These are phyloP conservation scores for Atta texana DNA, from an alignment of 1,140 invertebrate genomes.

Conservation along the genomic window DNA sequence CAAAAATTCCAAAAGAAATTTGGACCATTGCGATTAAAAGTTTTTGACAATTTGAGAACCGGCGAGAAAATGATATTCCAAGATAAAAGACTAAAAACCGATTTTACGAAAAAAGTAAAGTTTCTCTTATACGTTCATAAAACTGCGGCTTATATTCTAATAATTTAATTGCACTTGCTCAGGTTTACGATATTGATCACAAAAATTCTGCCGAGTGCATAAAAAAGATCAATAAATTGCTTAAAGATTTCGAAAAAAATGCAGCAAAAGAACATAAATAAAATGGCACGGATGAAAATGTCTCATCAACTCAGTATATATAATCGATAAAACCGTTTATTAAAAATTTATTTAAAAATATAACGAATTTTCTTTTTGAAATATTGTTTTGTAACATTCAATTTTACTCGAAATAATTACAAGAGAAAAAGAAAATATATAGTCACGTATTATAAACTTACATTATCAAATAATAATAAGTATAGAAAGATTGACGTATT, in stretches of 20 bases:
- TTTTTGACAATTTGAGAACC: constrained; percentile 71
- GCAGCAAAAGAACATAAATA: neutral
- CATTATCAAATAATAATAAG: constrained; percentile 45
- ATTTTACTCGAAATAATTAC: neutral
- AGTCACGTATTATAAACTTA: constrained; percentile 53
- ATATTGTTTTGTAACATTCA: neutral
- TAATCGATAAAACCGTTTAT: neutral
- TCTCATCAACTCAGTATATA: neutral
- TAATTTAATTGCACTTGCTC: neutral
- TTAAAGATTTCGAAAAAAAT: constrained; percentile 59
- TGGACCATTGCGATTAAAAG: constrained; percentile 67
- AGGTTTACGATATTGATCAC: constrained; percentile 73
- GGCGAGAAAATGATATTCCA: constrained; percentile 75
- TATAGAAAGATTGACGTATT: constrained; percentile 38
- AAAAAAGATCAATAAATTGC: constrained; percentile 63
- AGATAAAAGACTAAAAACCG: constrained; percentile 68
- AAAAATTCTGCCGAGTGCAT: constrained; percentile 53
- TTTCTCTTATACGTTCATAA: neutral
- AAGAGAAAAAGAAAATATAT: neutral
- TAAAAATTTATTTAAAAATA: neutral
- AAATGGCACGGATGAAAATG: neutral
- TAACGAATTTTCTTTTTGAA: neutral
- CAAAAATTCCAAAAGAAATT: constrained; percentile 73
- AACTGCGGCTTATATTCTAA: neutral
- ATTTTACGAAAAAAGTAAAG: constrained; percentile 71